Conservation (phyloP, 2,888 invertebrate species). For the Microctonus hyperodae region DNA sequence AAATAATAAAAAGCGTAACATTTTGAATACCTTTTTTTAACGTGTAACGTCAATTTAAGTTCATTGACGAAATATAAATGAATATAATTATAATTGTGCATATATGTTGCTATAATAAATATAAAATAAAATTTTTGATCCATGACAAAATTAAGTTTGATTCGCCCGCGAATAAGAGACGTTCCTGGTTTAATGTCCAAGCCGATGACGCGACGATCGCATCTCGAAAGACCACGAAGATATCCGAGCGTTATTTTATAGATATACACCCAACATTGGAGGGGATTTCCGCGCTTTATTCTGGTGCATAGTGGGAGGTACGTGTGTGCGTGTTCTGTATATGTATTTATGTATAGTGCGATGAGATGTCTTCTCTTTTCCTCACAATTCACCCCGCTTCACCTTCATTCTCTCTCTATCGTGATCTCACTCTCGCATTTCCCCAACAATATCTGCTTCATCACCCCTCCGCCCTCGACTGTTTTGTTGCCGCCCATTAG, state of each 20-base stretch:
- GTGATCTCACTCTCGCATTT: conserved; percentile 21
- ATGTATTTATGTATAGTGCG: no score
- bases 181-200: conserved; percentile 48
- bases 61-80: no score
- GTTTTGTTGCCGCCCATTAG: conserved; percentile 62
- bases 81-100: no score
- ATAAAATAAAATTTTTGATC: background rate
- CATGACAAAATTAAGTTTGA: conserved; percentile 7
- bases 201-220: conserved; percentile 42
- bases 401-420: conserved; percentile 3
- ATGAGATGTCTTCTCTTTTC: conserved; percentile 2
- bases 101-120: no score
- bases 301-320: conserved; percentile 15
- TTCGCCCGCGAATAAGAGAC: conserved; percentile 25
- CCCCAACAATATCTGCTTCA: conserved; percentile 32
- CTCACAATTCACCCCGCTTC: conserved; percentile 19
- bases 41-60: background rate
- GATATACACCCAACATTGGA: conserved; percentile 34
- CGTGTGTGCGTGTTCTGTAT: no score
- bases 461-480: conserved; percentile 41
- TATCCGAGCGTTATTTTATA: conserved; percentile 44
- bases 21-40: background rate
- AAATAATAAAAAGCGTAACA: no score
- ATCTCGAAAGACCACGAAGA: conserved; percentile 46
- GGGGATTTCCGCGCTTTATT: conserved; percentile 17